Evolutionary conservation across 2,888 invertebrate species (phyloP), one percentile per base, ranked within the genome.

Genomic region (Lacanobia oleracea): DNA sequence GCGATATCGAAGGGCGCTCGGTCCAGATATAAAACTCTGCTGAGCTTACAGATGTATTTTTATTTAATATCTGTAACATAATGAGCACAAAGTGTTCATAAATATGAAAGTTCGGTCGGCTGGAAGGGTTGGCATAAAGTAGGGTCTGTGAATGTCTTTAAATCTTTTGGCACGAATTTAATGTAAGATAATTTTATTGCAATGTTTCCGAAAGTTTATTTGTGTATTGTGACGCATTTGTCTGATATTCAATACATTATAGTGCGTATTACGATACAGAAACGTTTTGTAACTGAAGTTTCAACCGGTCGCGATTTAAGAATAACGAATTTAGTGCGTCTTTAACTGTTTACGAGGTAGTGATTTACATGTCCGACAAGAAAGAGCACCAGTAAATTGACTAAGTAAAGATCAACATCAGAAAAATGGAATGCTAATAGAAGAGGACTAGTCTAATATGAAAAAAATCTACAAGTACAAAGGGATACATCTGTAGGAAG

Each of bases 301-400:
- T 67, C 12, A 71, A 64, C 67, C 65, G 27, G 23, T 69, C 70
- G 54, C 65, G 72, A 67, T 80, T 72, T 70, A 62, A 78, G 60
- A 78, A 77, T 72, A 72, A 81, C 59, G 51, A 61, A 71, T 83
- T 85, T 77, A 79, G 54, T 76, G 72, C 50, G 56, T 56, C 50
- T 45, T 85, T 75, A 72, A 73, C 63, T 63, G 62, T 77, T 84
- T 81, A 79, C 60, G 79, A 82, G 77, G 54, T 63, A 54, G 68
- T 74, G 68, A 79, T 85, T 79, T 79, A 82, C 75, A 77, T 66
- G 61, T 75, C 71, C 73, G 71, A 69, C 43, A 67, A 61, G 60
- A 72, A 67, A 68, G 16, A 74, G 60, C 72, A 68, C 61, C 60
- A 53, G 40, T 66, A 57, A 75, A 72, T 66, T 67, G 23, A 63